phyloP scores from a whole-genome alignment of 2,888 invertebrate species.

The Sympetrum striolatum region DNA sequence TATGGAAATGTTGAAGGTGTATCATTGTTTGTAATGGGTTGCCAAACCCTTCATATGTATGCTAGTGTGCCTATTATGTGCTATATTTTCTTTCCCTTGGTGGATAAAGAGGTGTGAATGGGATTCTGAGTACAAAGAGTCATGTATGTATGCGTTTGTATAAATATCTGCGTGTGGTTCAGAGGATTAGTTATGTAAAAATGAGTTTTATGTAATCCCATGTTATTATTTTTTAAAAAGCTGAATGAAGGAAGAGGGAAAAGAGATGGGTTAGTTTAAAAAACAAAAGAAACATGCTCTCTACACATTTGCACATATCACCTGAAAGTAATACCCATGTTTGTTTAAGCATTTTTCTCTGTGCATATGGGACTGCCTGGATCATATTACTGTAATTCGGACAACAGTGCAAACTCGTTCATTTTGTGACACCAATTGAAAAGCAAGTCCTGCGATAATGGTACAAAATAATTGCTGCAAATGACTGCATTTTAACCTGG shows the following conservation, averaged over 20 bases:
- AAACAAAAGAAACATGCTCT: constrained; percentile 13
- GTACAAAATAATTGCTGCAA: constrained; percentile 39
- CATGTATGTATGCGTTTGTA: constrained; percentile 33
- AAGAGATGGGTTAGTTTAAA: constrained; percentile 4
- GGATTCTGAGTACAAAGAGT: constrained; percentile 14
- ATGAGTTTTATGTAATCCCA: constrained; percentile 33
- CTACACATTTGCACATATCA: constrained; percentile 38
- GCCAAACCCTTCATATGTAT: constrained; percentile 22
- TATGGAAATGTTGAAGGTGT: constrained; percentile 29
- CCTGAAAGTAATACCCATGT: constrained; percentile 10
- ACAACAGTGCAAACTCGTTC: constrained; percentile 13
- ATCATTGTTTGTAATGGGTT: constrained; percentile 28
- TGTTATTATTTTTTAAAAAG: constrained; percentile 34
- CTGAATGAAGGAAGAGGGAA: neutral
- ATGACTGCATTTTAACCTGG: constrained; percentile 34
- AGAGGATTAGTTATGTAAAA: neutral
- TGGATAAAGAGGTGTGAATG: constrained; percentile 35
- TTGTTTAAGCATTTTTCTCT: constrained; percentile 5
- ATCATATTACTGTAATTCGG: neutral
- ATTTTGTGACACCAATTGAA: neutral
- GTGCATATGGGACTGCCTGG: constrained; percentile 24
- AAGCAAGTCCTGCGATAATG: constrained; percentile 40
- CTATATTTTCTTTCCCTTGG: constrained; percentile 36
- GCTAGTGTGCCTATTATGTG: constrained; percentile 42
- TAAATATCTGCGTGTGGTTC: constrained; percentile 13